A percentile compares a stretch with the other conserved stretches of the same genome.
Evolutionary conservation across 1,140 invertebrate species (phyloP).

Genomic region (Tribolium castaneum): DNA sequence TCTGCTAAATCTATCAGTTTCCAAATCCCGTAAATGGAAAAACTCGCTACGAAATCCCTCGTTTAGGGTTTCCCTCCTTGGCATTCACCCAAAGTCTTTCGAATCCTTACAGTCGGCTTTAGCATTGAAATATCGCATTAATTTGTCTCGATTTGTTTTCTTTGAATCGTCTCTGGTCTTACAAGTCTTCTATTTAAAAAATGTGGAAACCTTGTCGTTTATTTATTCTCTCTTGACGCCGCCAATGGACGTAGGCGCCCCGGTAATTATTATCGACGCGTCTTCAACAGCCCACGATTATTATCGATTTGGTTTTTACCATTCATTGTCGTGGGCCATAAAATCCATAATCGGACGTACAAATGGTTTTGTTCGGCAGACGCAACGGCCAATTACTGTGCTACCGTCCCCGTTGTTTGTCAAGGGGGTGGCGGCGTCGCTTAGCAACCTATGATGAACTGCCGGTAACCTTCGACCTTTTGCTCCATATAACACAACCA

Average conservation of each 20-base stretch:
- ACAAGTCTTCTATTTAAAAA: neutral
- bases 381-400: slow-evolving; percentile 20
- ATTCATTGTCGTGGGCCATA: neutral
- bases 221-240: neutral
- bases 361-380: slow-evolving; percentile 14
- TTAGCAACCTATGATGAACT: slow-evolving; percentile 48
- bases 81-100: slow-evolving; percentile 8
- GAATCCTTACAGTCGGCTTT: slow-evolving; percentile 12
- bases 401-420: slow-evolving; percentile 16
- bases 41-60: neutral
- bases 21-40: neutral
- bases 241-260: neutral
- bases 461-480: slow-evolving; percentile 43
- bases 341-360: neutral
- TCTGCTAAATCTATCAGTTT: no score
- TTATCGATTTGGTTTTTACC: neutral
- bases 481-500: slow-evolving; percentile 15
- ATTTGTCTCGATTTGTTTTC: slow-evolving; percentile 24
- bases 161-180: neutral
- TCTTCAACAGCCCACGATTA: neutral
- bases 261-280: neutral
- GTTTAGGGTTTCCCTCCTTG: neutral
- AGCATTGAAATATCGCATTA: slow-evolving; percentile 3
- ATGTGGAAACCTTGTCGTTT: neutral
- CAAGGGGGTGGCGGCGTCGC: slow-evolving; percentile 39